Conservation (phyloP, 2,888 invertebrate species). For the Polia nebulosa region DNA sequence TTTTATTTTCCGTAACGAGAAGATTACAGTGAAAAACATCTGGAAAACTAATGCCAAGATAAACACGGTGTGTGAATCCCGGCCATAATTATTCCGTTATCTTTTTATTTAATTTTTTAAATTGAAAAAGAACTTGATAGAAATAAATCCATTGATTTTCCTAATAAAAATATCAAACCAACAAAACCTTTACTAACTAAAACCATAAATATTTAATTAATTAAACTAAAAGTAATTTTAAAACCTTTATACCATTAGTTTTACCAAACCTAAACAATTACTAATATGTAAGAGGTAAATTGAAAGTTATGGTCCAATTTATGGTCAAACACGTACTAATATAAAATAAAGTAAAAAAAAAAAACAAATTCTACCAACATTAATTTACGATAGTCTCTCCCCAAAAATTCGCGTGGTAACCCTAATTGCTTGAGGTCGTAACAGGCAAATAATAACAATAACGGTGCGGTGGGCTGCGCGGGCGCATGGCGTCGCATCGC, state of each 20-base stretch:
- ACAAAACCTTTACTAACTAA: not conserved
- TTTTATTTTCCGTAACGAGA: slow-evolving; percentile 31
- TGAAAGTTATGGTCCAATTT: too few relatives aligned
- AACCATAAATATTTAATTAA: not conserved
- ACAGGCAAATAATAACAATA: slow-evolving; percentile 77
- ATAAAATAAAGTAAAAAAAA: too few relatives aligned
- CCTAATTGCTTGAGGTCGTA: slow-evolving; percentile 61
- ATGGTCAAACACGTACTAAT: too few relatives aligned
- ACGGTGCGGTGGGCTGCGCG: slow-evolving; percentile 68
- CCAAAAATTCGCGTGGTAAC: slow-evolving; percentile 28
- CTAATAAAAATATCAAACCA: not conserved
- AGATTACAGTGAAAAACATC: slow-evolving; percentile 2
- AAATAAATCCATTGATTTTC: not conserved
- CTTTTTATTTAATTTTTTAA: too few relatives aligned
- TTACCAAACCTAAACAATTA: not conserved
- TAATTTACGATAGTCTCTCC: slow-evolving; percentile 29
- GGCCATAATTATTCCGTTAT: too few relatives aligned
- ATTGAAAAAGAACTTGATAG: too few relatives aligned
- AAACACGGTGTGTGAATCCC: too few relatives aligned
- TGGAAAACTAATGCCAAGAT: not conserved
- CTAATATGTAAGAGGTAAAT: too few relatives aligned
- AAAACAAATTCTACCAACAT: not conserved
- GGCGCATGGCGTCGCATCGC: slow-evolving; percentile 65
- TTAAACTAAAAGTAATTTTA: slow-evolving; percentile 1
- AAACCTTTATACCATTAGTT: not conserved